Base-by-base conservation (phyloP, 1,140 invertebrate genomes). In the Nylanderia fulva region DNA sequence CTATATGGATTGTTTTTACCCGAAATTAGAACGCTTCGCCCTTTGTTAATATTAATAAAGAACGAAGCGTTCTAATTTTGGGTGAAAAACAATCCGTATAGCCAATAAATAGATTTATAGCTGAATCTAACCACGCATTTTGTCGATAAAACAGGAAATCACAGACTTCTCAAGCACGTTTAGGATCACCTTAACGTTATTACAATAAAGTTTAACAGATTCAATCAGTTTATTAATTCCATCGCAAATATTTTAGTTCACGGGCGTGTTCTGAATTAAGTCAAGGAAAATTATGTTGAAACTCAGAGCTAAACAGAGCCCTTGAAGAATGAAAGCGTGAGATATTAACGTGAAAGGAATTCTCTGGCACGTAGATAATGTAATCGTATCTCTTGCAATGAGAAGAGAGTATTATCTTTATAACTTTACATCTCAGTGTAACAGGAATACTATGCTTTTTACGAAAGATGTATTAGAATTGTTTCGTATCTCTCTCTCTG, bases 281-380 rank as follows among this genome's bases (percentile, higher is more conserved):
- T 68, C 66, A 1, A 39, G 18, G 15, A 45, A 42, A 66, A 66
- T 66, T 42, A 66, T 66, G 4, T 68, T 27, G 39, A 68, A 68
- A 27, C 13, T 2, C n/a, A 7, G 15, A 48, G 21, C 36, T 24
- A 66, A 15, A 42, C n/a, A 7, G 21, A 42, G 24, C 24, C 3
- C 15, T 68, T 45, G 3, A 68, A 45, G 11, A 48, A 45, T 18
- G 7, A 68, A 27, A 68, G 39, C 4, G 58, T 27, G 24, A 29
- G 27, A 61, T 27, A 27, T 61, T 61, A 61, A 61, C 13, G 21
- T 18, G 24, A 45, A 27, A 36, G 11, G n/a, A 68, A 48, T 27
- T 68, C 39, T 24, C 21, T 45, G 21, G 11, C 15, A 45, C 24
- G 21, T 45, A 27, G 3, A 39, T 45, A 68, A 68, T 45, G 39